Percentiles rank a stretch among this genome's conserved stretches.
phyloP scores from a whole-genome alignment of 2,113 vertebrate genomes.

The Anolis carolinensis region DNA sequence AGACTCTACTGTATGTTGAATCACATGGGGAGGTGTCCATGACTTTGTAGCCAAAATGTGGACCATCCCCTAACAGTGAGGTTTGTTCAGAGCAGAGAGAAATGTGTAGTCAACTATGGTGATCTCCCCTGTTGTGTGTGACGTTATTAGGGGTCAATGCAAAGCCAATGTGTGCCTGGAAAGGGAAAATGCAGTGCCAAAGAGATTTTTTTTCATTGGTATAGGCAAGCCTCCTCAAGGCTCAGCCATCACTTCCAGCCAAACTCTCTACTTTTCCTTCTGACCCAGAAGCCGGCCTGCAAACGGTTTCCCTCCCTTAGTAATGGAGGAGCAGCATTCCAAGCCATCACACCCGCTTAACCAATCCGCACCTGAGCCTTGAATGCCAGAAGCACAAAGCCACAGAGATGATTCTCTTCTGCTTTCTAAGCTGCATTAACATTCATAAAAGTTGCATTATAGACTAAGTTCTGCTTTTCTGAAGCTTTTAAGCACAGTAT shows the following conservation, averaged over 20 bases:
- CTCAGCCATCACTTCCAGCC: neutral
- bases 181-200: too few relatives aligned
- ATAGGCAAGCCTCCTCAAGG: neutral
- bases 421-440: constrained; percentile 3
- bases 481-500: neutral
- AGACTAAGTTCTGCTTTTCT: neutral
- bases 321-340: neutral
- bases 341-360: neutral
- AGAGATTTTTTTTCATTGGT: too few relatives aligned
- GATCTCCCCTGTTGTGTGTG: too few relatives aligned
- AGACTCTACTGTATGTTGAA: too few relatives aligned
- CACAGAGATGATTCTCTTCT: neutral
- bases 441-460: neutral
- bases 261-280: neutral
- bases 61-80: too few relatives aligned
- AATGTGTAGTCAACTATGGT: too few relatives aligned
- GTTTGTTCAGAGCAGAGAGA: too few relatives aligned
- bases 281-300: neutral
- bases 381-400: neutral
- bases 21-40: too few relatives aligned
- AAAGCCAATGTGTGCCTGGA: too few relatives aligned
- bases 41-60: too few relatives aligned
- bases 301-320: neutral
- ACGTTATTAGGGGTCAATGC: too few relatives aligned
- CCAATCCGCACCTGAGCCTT: neutral